Conservation (phyloP, 1,140 invertebrate genomes). For the Bombus consobrinus region DNA sequence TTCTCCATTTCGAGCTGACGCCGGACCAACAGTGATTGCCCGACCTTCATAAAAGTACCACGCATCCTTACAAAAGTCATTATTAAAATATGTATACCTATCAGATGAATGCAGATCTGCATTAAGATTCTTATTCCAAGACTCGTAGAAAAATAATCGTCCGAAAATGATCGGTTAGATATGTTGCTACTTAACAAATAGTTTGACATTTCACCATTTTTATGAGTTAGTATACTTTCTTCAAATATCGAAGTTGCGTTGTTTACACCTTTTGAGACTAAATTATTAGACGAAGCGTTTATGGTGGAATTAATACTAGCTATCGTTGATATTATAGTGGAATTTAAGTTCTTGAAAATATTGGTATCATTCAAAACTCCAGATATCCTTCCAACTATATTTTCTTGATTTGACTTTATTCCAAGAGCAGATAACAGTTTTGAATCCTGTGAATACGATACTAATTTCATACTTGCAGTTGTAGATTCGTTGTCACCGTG, state of each 20-base stretch:
- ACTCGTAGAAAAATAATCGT: slow-evolving; percentile 81
- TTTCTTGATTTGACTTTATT: slow-evolving; percentile 22
- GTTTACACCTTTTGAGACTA: slow-evolving; percentile 28
- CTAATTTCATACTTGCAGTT: slow-evolving; percentile 28
- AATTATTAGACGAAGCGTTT: slow-evolving; percentile 41
- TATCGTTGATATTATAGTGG: slow-evolving; percentile 42
- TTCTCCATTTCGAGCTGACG: slow-evolving; percentile 96
- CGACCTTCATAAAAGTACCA: slow-evolving; percentile 98
- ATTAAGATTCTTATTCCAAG: slow-evolving; percentile 90
- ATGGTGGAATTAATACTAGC: slow-evolving; percentile 42
- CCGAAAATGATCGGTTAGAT: slow-evolving; percentile 40
- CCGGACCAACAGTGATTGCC: slow-evolving; percentile 93
- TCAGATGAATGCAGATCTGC: slow-evolving; percentile 95
- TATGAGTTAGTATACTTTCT: slow-evolving; percentile 4
- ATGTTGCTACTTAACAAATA: slow-evolving; percentile 47
- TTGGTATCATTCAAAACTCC: slow-evolving; percentile 32
- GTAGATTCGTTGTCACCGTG: slow-evolving; percentile 59
- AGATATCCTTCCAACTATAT: slow-evolving; percentile 39
- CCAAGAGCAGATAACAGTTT: slow-evolving; percentile 45
- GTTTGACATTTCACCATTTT: slow-evolving; percentile 27
- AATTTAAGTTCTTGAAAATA: slow-evolving; percentile 57
- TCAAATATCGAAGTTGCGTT: slow-evolving; percentile 32
- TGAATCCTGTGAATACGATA: slow-evolving; percentile 23
- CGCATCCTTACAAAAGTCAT: slow-evolving; percentile 96
- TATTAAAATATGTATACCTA: slow-evolving; percentile 95